These are phyloP conservation scores for Acipenser oxyrinchus DNA, from an alignment of 2,797 vertebrate genomes.

Conservation along the genomic window DNA sequence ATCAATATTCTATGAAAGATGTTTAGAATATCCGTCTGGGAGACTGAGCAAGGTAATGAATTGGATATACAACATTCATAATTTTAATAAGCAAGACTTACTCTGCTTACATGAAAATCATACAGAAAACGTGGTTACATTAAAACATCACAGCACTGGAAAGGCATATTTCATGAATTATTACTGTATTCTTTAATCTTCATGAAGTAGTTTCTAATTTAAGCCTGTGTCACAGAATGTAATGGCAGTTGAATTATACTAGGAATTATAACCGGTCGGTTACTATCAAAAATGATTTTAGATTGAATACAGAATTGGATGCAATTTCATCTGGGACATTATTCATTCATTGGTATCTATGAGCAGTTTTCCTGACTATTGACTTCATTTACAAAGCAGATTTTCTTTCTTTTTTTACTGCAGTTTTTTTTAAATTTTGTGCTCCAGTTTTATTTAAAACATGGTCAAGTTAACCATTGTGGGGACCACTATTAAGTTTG, in stretches of 20 bases:
- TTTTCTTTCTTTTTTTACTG: too few relatives aligned
- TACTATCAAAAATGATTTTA: background rate
- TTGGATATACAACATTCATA: slow-evolving; percentile 1
- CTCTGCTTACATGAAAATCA: background rate
- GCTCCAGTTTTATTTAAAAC: too few relatives aligned
- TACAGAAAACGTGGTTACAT: background rate
- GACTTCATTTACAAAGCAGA: too few relatives aligned
- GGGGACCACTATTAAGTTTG: too few relatives aligned
- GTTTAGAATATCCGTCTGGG: background rate
- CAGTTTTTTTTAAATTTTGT: too few relatives aligned
- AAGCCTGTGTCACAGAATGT: background rate
- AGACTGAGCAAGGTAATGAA: background rate
- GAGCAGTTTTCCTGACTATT: too few relatives aligned
- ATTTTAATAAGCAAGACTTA: background rate
- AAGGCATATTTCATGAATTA: background rate
- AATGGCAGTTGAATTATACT: background rate
- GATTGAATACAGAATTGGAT: background rate
- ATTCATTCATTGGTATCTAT: background rate
- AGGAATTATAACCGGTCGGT: background rate
- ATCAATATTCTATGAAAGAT: background rate
- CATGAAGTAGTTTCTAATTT: background rate
- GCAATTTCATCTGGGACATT: background rate
- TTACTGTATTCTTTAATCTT: background rate
- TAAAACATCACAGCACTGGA: background rate
- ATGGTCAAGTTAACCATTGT: too few relatives aligned